Base-by-base conservation (phyloP, 2,797 vertebrate species). In the Danio tinwini region DNA sequence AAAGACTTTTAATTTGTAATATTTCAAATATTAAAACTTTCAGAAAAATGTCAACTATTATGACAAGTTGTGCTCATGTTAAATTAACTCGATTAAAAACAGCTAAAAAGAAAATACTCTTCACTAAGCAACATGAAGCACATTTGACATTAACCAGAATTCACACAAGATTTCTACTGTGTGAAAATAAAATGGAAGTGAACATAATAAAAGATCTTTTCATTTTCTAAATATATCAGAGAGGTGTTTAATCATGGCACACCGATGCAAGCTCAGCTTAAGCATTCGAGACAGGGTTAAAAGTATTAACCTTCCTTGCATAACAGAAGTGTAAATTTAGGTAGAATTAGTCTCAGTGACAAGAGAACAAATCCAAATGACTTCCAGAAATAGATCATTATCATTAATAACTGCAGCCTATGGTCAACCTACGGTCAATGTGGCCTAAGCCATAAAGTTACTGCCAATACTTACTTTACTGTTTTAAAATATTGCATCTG, bases 211-310 rank as follows among this genome's bases (percentile, higher is more conserved):
- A 40, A 37, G 8, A 58, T 49, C 11, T 21, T 21, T 56, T 21
- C 11, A 8, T 16, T n/a, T 50, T 47, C 59, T 52, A 40, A 39
- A 19, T 63, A 61, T 52, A 62, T 6, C n/a, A 17, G 14, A 10
- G 10, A 37, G 16, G 47, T 64, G 49, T 53, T 21, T 53, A 64
- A 75, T 53, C 47, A 19, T 16, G 17, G 47, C 47, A 55, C 39
- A 76, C 61, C 14, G 29, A 19, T 55, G 40, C 5, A 56, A 39
- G 6, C 44, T 61, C 9, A 77, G 19, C 52, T 68, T 68, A 68
- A 77, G 62, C 58, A 19, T 56, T 21, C 0, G 7, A 8, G 53
- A 77, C 19, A 47, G 75, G 52, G 75, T 49, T 77, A 56, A 58
- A 49, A 44, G 14, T 9, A 67, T 76, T 67, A 77, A 77, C 50